These are phyloP conservation scores for Ivindomyrus marchei DNA, from an alignment of 2,113 vertebrate species.

Conservation along the genomic window DNA sequence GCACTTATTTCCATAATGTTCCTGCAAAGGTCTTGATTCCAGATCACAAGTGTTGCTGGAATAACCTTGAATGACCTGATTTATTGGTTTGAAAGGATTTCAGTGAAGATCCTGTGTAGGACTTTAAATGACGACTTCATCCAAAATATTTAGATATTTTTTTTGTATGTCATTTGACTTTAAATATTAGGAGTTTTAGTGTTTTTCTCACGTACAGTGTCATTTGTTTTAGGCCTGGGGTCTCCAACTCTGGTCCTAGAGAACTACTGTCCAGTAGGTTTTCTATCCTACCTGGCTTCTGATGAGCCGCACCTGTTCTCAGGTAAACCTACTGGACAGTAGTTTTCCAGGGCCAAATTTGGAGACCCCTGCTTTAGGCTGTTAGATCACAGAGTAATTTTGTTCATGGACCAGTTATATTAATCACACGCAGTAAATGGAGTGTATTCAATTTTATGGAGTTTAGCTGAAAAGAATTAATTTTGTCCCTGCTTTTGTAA, in stretches of 20 bases:
- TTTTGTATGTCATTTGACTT: background rate
- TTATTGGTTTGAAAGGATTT: background rate
- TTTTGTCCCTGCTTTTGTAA: background rate
- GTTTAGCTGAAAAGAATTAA: background rate
- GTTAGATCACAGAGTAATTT: background rate
- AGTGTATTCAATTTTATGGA: background rate
- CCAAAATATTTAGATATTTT: background rate
- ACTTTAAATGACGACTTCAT: background rate
- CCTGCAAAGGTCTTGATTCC: background rate
- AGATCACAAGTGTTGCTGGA: background rate
- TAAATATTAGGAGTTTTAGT: background rate
- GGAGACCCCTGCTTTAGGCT: background rate
- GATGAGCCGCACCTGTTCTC: no score
- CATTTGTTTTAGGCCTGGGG: background rate
- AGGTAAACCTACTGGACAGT: background rate
- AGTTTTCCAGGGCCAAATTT: background rate
- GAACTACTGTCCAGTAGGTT: background rate
- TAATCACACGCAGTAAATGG: background rate
- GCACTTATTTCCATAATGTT: background rate
- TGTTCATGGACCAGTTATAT: background rate
- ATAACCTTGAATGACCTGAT: background rate
- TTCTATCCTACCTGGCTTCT: background rate
- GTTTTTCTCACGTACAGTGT: background rate
- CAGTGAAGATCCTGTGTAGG: background rate
- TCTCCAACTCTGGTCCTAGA: background rate